phyloP scores from a whole-genome alignment of 1,140 invertebrate species.

The Belonocnema kinseyi region DNA sequence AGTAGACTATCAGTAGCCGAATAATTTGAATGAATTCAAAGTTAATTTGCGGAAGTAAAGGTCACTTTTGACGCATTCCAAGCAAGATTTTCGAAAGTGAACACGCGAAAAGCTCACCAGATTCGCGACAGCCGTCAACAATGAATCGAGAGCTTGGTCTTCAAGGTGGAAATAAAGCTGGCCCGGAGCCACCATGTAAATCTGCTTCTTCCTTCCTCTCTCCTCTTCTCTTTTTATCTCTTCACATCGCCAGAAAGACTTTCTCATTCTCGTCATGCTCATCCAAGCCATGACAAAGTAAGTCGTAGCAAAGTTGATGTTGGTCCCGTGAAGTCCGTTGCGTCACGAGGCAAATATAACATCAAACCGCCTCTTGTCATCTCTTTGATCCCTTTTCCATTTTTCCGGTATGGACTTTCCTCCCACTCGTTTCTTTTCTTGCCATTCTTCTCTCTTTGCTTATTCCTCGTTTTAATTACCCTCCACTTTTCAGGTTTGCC shows the following conservation, averaged over 20 bases:
- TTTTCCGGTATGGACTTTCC: neutral
- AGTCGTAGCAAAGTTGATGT: slow-evolving; percentile 28
- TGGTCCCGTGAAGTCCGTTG: slow-evolving; percentile 37
- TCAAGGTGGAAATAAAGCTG: slow-evolving; percentile 37
- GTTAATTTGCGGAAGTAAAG: slow-evolving; percentile 33
- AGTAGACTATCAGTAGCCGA: neutral
- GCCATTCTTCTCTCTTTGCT: neutral
- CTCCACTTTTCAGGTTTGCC: slow-evolving; percentile 28
- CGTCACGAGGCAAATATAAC: slow-evolving; percentile 39
- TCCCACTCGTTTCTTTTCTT: slow-evolving; percentile 12
- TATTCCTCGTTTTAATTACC: neutral
- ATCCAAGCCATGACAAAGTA: slow-evolving; percentile 28
- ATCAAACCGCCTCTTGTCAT: neutral
- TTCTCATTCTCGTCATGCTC: slow-evolving; percentile 36
- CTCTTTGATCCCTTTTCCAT: slow-evolving; percentile 10
- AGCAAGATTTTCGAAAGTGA: slow-evolving; percentile 32
- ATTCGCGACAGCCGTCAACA: slow-evolving; percentile 29
- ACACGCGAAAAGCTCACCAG: slow-evolving; percentile 33
- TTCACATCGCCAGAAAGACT: slow-evolving; percentile 27
- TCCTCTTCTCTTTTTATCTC: slow-evolving; percentile 34
- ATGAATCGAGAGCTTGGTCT: slow-evolving; percentile 34
- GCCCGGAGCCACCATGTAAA: slow-evolving; percentile 31
- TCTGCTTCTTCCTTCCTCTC: slow-evolving; percentile 34
- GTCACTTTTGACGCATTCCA: slow-evolving; percentile 36
- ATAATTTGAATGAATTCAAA: neutral